phyloP scores from a whole-genome alignment of 2,797 vertebrate genomes.

The Nasua narica region DNA sequence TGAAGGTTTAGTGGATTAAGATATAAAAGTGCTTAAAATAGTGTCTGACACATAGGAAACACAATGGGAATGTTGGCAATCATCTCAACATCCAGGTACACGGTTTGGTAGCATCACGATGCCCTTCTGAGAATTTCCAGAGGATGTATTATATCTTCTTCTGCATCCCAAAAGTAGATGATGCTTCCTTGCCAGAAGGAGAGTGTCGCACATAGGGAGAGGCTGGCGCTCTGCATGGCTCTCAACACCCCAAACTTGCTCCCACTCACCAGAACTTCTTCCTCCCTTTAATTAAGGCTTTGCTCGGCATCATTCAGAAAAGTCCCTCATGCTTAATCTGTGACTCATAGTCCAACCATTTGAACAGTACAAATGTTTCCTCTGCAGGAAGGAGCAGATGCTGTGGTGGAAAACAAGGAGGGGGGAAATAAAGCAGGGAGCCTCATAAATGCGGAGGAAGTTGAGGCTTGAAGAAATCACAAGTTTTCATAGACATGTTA shows the following conservation, averaged over 20 bases:
- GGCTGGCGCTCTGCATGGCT: background rate
- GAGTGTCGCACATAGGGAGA: background rate
- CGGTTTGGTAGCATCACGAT: background rate
- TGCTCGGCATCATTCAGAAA: constrained; percentile 21
- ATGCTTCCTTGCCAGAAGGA: background rate
- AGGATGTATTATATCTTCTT: background rate
- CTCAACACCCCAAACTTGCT: background rate
- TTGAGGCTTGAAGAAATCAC: background rate
- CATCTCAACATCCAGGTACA: background rate
- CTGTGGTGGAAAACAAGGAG: constrained; percentile 33
- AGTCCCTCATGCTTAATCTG: constrained; percentile 28
- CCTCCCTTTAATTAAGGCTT: constrained; percentile 30
- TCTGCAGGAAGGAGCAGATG: constrained; percentile 48
- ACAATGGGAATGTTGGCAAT: background rate
- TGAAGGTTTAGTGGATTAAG: background rate
- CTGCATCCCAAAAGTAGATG: background rate
- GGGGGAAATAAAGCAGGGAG: background rate
- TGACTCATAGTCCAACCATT: constrained; percentile 50
- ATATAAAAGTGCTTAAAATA: background rate
- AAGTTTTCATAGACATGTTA: background rate
- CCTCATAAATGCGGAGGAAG: background rate
- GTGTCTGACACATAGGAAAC: background rate
- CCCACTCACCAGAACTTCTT: background rate
- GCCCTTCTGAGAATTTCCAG: background rate
- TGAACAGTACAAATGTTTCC: constrained; percentile 32